Conservation (phyloP, 30 jellyfish, hydroid and myxozoan species). For the Haliclystus octoradiatus region DNA sequence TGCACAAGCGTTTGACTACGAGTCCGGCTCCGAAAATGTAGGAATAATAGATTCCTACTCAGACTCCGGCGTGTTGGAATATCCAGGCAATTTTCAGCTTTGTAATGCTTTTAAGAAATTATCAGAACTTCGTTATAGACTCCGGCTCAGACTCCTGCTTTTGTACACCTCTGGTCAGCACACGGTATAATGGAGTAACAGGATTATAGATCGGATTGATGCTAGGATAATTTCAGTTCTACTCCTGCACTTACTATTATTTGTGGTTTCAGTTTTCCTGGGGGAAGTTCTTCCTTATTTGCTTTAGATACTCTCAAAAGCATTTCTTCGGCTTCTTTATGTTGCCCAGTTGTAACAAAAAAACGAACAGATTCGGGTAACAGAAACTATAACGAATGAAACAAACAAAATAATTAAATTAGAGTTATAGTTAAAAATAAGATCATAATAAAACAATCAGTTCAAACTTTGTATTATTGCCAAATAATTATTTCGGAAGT, state of each 20-base stretch:
- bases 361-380: conserved; percentile 89
- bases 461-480: background rate
- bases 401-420: background rate
- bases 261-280: conserved; percentile 41
- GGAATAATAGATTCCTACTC: no score
- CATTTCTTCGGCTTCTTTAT: conserved; percentile 55
- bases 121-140: no score
- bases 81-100: no score
- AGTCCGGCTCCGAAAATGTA: no score
- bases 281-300: conserved; percentile 60
- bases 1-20: no score
- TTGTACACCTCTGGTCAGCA: no score
- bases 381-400: conserved; percentile 31
- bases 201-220: background rate
- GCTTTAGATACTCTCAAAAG: conserved; percentile 44
- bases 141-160: no score
- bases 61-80: no score
- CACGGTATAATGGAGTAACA: background rate
- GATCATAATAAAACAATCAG: background rate
- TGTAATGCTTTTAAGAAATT: no score
- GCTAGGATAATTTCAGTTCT: background rate
- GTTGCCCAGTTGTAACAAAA: conserved; percentile 72
- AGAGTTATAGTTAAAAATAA: background rate
- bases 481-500: background rate
- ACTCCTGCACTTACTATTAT: conserved; percentile 13